Evolutionary conservation across 2,797 vertebrate species (phyloP).

Genomic region (Furcifer pardalis): DNA sequence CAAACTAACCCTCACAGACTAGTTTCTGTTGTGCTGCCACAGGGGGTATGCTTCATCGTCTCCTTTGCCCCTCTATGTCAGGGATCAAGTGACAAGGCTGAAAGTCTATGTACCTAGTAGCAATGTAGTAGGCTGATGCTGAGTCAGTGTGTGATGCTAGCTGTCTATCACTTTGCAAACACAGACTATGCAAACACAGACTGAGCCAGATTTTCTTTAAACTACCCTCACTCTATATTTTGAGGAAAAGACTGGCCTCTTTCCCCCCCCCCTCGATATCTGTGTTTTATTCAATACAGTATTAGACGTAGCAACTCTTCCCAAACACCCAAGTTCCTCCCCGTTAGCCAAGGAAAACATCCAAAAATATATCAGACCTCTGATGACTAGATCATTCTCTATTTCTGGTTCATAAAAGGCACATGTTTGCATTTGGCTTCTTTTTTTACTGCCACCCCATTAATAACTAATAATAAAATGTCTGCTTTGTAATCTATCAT

Average conservation of each 20-base stretch:
- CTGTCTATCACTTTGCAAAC: not conserved
- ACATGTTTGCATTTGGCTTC: not conserved
- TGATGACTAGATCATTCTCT: constrained; percentile 34
- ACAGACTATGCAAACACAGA: not conserved
- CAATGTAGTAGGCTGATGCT: not conserved
- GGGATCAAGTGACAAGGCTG: not conserved
- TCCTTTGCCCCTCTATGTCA: not conserved
- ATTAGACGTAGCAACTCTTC: not conserved
- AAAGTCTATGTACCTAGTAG: not conserved
- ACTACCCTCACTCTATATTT: not conserved
- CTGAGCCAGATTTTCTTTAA: not conserved
- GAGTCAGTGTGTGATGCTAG: not conserved
- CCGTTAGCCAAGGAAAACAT: not conserved
- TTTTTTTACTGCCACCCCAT: constrained; percentile 57
- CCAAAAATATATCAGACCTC: not conserved
- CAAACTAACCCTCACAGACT: not conserved
- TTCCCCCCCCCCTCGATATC: not conserved
- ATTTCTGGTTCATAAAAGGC: constrained; percentile 44
- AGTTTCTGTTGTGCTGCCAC: not conserved
- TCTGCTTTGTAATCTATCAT: constrained; percentile 64
- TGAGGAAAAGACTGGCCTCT: not conserved
- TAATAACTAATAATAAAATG: constrained; percentile 74
- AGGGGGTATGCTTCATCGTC: not conserved
- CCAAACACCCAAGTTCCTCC: not conserved
- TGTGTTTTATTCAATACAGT: constrained; percentile 3